A percentile compares a stretch with the other conserved stretches of the same genome.
Evolutionary conservation across 2,113 vertebrate genomes (phyloP).

Genomic region (Henicopernis longicauda): DNA sequence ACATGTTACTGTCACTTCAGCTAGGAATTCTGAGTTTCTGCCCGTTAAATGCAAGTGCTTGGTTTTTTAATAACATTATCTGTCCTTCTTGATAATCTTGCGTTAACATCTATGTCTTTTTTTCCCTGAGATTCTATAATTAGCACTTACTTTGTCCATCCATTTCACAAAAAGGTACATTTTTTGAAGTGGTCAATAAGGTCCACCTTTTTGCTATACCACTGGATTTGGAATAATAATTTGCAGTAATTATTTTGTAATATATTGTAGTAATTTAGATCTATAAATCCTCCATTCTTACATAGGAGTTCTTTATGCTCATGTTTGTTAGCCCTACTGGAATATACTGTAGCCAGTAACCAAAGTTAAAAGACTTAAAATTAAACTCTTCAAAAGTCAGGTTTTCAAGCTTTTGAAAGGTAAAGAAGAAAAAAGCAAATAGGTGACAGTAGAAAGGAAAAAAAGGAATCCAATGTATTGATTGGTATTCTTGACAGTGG

Average conservation of each 20-base stretch:
- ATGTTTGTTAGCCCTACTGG: neutral
- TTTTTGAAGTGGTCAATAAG: neutral
- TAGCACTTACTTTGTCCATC: conserved; percentile 16
- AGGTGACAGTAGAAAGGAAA: neutral
- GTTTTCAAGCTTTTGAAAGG: neutral
- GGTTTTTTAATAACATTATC: neutral
- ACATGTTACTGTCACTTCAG: neutral
- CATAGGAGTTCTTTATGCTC: neutral
- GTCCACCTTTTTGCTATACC: neutral
- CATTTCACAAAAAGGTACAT: neutral
- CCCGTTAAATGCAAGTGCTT: neutral
- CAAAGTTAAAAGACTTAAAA: conserved; percentile 12
- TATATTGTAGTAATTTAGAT: neutral
- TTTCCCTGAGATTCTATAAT: neutral
- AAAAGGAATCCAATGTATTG: neutral
- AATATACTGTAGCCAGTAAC: neutral
- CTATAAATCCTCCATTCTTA: neutral
- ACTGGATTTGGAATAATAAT: neutral
- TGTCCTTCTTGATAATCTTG: neutral
- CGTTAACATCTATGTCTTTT: conserved; percentile 6
- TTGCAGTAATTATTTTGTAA: neutral
- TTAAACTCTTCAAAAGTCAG: neutral
- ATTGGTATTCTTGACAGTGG: neutral
- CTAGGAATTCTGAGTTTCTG: neutral
- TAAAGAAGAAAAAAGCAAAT: neutral